Evolutionary conservation across 2,888 invertebrate genomes (phyloP).

Genomic region (Lepidochitona cinerea): DNA sequence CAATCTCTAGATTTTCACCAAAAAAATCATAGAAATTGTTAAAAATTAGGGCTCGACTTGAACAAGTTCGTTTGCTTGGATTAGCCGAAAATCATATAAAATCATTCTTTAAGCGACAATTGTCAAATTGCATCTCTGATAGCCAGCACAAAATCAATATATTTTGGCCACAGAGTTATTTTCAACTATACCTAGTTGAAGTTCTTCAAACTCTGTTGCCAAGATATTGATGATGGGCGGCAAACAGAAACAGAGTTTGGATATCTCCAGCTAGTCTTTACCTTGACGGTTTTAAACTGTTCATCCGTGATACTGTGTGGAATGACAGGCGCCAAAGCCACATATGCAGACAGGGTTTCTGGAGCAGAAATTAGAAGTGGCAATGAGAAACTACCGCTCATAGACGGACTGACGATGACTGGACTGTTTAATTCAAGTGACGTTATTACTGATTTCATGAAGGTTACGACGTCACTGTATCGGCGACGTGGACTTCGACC

Average conservation of each 20-base stretch:
- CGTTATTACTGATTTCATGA: constrained; percentile 60
- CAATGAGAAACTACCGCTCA: constrained; percentile 72
- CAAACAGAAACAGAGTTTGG: too few species aligned
- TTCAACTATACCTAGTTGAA: too few species aligned
- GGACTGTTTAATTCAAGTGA: constrained; percentile 58
- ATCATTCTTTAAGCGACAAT: too few species aligned
- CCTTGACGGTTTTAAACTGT: constrained; percentile 16
- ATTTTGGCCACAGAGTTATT: neutral
- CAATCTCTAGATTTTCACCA: too few species aligned
- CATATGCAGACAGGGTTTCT: constrained; percentile 53
- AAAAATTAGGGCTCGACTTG: too few species aligned
- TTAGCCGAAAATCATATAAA: too few species aligned
- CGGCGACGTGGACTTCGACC: too few species aligned
- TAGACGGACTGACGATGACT: constrained; percentile 73
- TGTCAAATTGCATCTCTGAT: too few species aligned
- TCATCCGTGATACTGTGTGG: constrained; percentile 47
- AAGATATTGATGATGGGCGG: too few species aligned
- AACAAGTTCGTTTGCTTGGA: too few species aligned
- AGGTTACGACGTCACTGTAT: too few species aligned
- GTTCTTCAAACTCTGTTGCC: too few species aligned
- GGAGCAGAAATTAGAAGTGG: constrained; percentile 64
- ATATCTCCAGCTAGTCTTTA: neutral
- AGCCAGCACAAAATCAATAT: neutral
- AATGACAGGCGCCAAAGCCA: constrained; percentile 71
- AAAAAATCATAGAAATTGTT: neutral